Evolutionary conservation across 2,888 invertebrate genomes (phyloP), one percentile per base, ranked within the genome.

Genomic region (Caradrina kadenii): DNA sequence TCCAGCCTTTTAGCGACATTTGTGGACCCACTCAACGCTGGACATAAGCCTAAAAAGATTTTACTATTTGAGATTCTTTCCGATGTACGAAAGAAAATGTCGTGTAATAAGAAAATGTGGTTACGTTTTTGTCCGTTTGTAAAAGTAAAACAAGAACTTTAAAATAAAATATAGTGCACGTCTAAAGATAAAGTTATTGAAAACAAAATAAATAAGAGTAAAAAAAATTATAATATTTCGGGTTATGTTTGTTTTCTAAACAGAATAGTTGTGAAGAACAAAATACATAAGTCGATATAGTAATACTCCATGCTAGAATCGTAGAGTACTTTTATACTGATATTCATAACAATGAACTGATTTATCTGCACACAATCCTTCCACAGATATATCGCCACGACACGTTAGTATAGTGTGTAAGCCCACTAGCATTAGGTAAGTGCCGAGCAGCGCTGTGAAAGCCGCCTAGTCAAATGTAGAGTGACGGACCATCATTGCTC

Each of bases 1-100:
- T 93, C 93, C 94, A 94, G 95, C 95, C 95, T 96, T 96, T 96
- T 96, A 96, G 95, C 93, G 95, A 95, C 95, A 95, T 95, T 95
- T 95, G 95, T 95, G 95, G 94, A 95, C 93, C 95, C 95, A 95
- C 95, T 95, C 95, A 95, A 91, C 94, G 91, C 93, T 92, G 92
- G 93, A 94, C 94, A 92, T 94, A 93, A 93, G 95, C 95, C 95
- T 95, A 95, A 95, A 95, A 94, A 95, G 93, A 94, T 94, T 94
- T 94, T 92, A 93, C 94, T 93, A 93, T 93, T 93, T 91, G 90
- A 90, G 91, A 89, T 90, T 89, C 90, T 90, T 91, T 91, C 88
- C 89, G 90, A 89, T 89, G 90, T 87, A 87, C 87, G 86, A 90
- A 81, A 74, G 86, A 81, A 86, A 85, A 82, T 80, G 73, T 60